Percentiles rank a stretch among this genome's conserved stretches.
Conservation (phyloP, 2,888 invertebrate genomes). For the Lamellibrachia satsuma region DNA sequence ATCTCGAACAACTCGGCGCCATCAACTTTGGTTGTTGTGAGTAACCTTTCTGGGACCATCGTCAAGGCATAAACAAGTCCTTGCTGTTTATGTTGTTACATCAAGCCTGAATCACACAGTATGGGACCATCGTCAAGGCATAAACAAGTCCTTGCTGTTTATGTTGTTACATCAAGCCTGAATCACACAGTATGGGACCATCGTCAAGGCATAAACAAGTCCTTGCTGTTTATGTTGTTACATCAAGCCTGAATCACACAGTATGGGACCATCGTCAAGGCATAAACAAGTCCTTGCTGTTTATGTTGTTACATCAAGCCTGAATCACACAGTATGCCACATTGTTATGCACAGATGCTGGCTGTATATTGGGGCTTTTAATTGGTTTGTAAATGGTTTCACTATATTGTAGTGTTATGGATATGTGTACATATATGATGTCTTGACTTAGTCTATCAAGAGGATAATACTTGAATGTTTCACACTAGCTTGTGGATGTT, state of each 20-base stretch:
- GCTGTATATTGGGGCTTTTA: not conserved
- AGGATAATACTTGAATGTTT: too few relatives aligned
- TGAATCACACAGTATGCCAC: not conserved
- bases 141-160: not conserved
- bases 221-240: not conserved
- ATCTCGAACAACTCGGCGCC: conserved; percentile 73
- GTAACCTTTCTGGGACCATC: not conserved
- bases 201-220: not conserved
- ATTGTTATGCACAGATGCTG: not conserved
- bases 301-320: not conserved
- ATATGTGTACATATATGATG: too few relatives aligned
- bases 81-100: not conserved
- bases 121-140: not conserved
- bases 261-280: not conserved
- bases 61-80: not conserved
- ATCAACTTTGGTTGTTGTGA: conserved; percentile 74
- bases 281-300: not conserved
- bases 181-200: too few relatives aligned
- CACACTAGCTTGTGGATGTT: not conserved
- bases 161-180: not conserved
- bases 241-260: not conserved
- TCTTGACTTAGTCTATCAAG: too few relatives aligned
- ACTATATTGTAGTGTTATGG: too few relatives aligned
- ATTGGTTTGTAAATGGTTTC: too few relatives aligned
- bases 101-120: too few relatives aligned